Evolutionary conservation across 2,888 invertebrate genomes (phyloP).

Genomic region (Nebria brevicollis): DNA sequence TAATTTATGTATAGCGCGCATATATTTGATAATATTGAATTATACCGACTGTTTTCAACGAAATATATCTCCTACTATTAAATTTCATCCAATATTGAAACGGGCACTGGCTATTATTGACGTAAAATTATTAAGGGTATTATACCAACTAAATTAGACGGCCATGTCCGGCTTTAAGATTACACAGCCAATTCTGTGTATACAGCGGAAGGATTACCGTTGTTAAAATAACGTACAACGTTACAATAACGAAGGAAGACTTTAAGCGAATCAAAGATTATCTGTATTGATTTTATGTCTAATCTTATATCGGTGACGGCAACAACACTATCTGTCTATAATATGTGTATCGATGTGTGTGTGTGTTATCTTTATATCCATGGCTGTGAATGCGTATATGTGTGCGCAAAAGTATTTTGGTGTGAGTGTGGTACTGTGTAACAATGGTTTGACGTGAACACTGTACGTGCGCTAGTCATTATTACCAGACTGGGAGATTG

Average conservation of each 20-base stretch:
- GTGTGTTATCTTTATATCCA: background rate
- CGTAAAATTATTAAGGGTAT: background rate
- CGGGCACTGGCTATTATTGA: background rate
- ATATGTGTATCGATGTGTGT: background rate
- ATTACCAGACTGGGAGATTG: constrained; percentile 33
- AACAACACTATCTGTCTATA: background rate
- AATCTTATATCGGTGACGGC: constrained; percentile 53
- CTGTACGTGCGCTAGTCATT: constrained; percentile 24
- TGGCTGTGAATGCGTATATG: background rate
- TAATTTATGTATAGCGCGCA: too few species aligned
- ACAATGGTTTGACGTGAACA: constrained; percentile 26
- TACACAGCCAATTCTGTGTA: background rate
- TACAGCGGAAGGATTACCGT: constrained; percentile 31
- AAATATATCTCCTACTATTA: too few species aligned
- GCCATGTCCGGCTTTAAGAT: background rate
- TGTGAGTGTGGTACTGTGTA: constrained; percentile 19
- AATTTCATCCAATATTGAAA: too few species aligned
- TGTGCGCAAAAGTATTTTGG: background rate
- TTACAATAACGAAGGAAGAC: constrained; percentile 51
- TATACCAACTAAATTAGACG: background rate
- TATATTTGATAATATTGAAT: too few species aligned
- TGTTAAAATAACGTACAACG: constrained; percentile 48
- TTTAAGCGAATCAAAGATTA: constrained; percentile 60
- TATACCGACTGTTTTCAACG: too few species aligned
- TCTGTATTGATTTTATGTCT: constrained; percentile 59